phyloP scores from a whole-genome alignment of 1,140 invertebrate species.

The Drosophila mojavensis region DNA sequence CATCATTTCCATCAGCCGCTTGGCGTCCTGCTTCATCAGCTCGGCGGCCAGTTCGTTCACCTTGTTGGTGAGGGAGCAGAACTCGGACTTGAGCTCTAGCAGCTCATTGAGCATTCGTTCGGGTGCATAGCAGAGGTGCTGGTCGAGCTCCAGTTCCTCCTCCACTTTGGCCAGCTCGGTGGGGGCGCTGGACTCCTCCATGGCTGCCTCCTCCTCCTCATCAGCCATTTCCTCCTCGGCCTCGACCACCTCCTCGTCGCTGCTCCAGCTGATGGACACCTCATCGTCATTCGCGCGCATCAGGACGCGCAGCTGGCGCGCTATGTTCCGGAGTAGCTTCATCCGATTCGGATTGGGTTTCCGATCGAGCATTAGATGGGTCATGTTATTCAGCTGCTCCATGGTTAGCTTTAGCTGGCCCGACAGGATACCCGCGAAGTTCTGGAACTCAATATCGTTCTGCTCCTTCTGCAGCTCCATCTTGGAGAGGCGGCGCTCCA shows the following conservation, averaged over 20 bases:
- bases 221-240: conserved; percentile 34
- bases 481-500: conserved; percentile 57
- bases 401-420: conserved; percentile 66
- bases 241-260: conserved; percentile 23
- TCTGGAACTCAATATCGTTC: conserved; percentile 38
- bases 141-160: conserved; percentile 62
- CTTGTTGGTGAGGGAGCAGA: conserved; percentile 70
- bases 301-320: conserved; percentile 55
- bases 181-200: conserved; percentile 9
- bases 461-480: conserved; percentile 63
- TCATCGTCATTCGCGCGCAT: conserved; percentile 43
- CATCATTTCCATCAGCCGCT: conserved; percentile 53
- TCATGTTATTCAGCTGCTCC: conserved; percentile 71
- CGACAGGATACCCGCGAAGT: conserved; percentile 30
- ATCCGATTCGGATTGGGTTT: conserved; percentile 53
- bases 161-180: conserved; percentile 46
- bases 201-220: conserved; percentile 31
- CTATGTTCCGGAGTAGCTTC: conserved; percentile 49
- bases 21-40: conserved; percentile 60
- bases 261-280: conserved; percentile 61
- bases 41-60: conserved; percentile 66
- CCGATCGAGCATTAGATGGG: conserved; percentile 62
- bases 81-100: conserved; percentile 65
- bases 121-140: conserved; percentile 63
- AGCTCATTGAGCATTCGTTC: conserved; percentile 67